A percentile compares a stretch with the other conserved stretches of the same genome.
These are phyloP conservation scores for Aratinga solstitialis DNA, from an alignment of 2,797 vertebrate species.

Conservation along the genomic window DNA sequence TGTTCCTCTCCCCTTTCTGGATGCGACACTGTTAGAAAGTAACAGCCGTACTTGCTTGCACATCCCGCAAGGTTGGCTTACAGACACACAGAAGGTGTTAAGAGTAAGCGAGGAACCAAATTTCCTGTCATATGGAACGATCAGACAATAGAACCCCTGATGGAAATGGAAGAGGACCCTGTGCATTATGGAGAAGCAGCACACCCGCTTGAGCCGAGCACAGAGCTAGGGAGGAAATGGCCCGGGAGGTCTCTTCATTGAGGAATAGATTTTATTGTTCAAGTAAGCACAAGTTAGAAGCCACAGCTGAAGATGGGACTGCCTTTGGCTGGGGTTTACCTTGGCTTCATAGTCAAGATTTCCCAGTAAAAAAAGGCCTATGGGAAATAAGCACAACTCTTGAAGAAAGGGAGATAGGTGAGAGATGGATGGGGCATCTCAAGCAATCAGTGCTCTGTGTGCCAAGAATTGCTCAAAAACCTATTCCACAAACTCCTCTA, in stretches of 20 bases:
- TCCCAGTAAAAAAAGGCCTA: not conserved
- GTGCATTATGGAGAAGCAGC: not conserved
- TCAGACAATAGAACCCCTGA: not conserved
- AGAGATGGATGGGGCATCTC: not conserved
- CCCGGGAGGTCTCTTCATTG: not conserved
- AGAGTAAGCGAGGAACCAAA: not conserved
- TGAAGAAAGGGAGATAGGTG: not conserved
- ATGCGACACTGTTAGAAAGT: not conserved
- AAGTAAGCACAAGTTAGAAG: not conserved
- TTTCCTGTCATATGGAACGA: not conserved
- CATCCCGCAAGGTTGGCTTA: not conserved
- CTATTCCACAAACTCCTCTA: slow-evolving; percentile 13
- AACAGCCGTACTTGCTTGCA: not conserved
- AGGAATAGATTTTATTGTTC: not conserved
- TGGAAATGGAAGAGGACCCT: not conserved
- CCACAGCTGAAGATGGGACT: not conserved
- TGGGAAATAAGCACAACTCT: not conserved
- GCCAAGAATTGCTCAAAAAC: not conserved
- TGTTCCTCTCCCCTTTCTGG: too few species aligned
- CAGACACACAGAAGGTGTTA: not conserved
- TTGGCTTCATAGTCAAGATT: not conserved
- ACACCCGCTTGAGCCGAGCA: accelerated
- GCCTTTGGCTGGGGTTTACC: not conserved
- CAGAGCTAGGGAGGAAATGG: not conserved
- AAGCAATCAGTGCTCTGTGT: not conserved